Evolutionary conservation across 2,797 vertebrate genomes (phyloP).

Genomic region (Sebastes reedi): DNA sequence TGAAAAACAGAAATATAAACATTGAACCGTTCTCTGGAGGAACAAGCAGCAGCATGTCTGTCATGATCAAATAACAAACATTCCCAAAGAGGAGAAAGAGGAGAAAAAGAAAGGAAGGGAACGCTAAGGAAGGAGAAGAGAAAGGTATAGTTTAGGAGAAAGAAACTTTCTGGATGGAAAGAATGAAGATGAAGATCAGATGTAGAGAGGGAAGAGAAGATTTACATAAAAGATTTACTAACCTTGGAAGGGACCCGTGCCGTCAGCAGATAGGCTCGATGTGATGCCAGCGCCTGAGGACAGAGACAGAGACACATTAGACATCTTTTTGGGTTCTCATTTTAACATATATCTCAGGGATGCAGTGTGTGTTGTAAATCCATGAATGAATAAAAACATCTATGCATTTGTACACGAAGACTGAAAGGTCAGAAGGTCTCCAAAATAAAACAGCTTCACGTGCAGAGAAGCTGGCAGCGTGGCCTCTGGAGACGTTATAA

Average conservation of each 20-base stretch:
- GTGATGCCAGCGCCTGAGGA: slow-evolving; percentile 89
- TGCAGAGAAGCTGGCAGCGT: background rate
- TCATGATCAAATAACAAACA: background rate
- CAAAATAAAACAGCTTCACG: background rate
- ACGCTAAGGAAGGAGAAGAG: background rate
- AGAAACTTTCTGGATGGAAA: background rate
- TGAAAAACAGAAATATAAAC: too few relatives aligned
- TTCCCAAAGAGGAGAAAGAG: background rate
- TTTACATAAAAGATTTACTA: slow-evolving; percentile 19
- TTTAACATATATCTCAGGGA: background rate
- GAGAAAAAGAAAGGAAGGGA: background rate
- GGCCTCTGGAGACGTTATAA: slow-evolving; percentile 12
- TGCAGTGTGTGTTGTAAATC: background rate
- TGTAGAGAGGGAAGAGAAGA: background rate
- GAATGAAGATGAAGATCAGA: background rate
- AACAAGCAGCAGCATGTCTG: slow-evolving; percentile 12
- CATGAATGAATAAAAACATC: background rate
- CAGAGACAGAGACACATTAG: slow-evolving; percentile 13
- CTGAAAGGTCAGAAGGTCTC: background rate
- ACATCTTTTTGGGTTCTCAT: background rate
- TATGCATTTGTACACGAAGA: background rate
- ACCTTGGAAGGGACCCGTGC: slow-evolving; percentile 93
- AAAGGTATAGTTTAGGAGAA: background rate
- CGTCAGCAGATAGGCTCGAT: slow-evolving; percentile 90
- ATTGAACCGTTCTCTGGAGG: background rate